Evolutionary conservation across 2,113 vertebrate species (phyloP).

Genomic region (Hymenochirus boettgeri): DNA sequence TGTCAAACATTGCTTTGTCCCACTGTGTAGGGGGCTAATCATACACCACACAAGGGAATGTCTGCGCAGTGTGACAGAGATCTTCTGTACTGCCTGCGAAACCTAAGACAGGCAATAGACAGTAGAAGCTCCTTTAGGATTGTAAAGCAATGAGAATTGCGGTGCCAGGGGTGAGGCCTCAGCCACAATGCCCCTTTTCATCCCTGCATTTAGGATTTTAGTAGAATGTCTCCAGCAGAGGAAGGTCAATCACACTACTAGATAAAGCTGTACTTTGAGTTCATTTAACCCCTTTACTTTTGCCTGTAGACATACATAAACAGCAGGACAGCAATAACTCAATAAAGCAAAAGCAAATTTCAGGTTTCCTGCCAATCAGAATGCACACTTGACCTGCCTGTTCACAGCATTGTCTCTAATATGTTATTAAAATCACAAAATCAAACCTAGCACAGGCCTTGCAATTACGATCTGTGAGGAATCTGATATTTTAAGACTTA

Average conservation of each 20-base stretch:
- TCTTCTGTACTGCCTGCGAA: conserved; percentile 32
- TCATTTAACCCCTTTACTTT: conserved; percentile 18
- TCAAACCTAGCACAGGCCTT: conserved; percentile 57
- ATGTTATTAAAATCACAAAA: conserved; percentile 48
- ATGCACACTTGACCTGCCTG: background rate
- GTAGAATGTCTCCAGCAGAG: conserved; percentile 16
- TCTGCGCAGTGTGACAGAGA: conserved; percentile 30
- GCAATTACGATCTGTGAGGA: conserved; percentile 65
- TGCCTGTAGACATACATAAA: background rate
- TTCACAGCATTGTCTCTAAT: conserved; percentile 16
- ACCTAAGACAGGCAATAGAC: conserved; percentile 29
- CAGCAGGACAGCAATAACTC: background rate
- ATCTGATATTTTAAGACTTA: conserved; percentile 79
- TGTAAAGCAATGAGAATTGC: conserved; percentile 29
- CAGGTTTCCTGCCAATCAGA: conserved; percentile 4
- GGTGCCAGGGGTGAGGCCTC: conserved; percentile 22
- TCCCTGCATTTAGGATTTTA: background rate
- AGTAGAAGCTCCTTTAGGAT: conserved; percentile 23
- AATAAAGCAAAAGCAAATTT: conserved; percentile 3
- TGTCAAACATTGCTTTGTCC: conserved; percentile 39
- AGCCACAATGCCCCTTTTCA: conserved; percentile 35
- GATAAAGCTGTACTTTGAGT: conserved; percentile 25
- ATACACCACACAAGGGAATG: conserved; percentile 27
- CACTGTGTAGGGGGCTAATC: conserved; percentile 23
- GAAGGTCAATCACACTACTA: conserved; percentile 26